phyloP scores from a whole-genome alignment of 2,113 vertebrate genomes.

The Caretta caretta region DNA sequence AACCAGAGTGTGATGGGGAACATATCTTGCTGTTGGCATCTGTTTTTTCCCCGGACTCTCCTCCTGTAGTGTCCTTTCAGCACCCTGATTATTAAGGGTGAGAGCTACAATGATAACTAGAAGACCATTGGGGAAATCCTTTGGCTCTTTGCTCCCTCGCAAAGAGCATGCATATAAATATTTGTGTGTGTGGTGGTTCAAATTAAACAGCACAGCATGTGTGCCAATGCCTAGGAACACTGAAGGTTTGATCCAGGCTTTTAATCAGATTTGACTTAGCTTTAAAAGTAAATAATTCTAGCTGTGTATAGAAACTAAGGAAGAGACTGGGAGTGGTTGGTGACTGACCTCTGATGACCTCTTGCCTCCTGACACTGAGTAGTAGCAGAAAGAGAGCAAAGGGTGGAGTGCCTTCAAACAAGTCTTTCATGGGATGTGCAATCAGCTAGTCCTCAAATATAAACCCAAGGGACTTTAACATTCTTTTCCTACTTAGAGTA shows the following conservation, averaged over 20 bases:
- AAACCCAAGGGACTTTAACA: not conserved
- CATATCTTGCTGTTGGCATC: not conserved
- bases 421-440: not conserved
- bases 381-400: slow-evolving; percentile 18
- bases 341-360: not conserved
- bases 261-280: rapidly evolving
- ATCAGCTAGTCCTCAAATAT: not conserved
- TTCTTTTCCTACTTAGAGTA: not conserved
- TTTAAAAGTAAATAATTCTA: not conserved
- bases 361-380: not conserved
- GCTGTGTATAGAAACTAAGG: not conserved
- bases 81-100: slow-evolving; percentile 52
- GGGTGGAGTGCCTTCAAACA: slow-evolving; percentile 27
- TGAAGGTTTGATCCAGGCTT: not conserved
- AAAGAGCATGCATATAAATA: slow-evolving; percentile 36
- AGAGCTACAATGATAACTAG: slow-evolving; percentile 60
- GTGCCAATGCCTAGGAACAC: not conserved
- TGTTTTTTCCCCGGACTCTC: not conserved
- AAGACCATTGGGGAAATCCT: slow-evolving; percentile 66
- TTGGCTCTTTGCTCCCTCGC: slow-evolving; percentile 53
- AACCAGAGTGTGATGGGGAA: not conserved
- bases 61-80: slow-evolving; percentile 45
- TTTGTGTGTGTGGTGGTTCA: slow-evolving; percentile 5
- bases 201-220: slow-evolving; percentile 6
- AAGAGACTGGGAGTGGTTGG: not conserved